Conservation (phyloP, 2,888 invertebrate species). For the Boloria euphrosyne region DNA sequence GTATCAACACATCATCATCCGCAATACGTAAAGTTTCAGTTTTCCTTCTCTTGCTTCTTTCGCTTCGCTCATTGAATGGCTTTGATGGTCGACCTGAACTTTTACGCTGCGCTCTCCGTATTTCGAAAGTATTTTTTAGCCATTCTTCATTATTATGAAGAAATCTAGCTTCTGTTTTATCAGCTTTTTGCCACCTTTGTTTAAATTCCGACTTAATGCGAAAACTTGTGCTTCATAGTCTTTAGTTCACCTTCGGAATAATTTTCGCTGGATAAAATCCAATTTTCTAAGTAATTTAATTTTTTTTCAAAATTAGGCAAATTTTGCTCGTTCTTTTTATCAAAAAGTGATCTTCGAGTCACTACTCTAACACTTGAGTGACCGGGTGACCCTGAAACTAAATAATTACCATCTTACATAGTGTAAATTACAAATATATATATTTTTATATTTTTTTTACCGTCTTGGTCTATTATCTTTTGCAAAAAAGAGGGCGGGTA, state of each 20-base stretch:
- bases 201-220: constrained; percentile 18
- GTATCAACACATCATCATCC: constrained; percentile 7
- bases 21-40: constrained; percentile 33
- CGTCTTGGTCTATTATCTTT: no score
- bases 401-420: neutral
- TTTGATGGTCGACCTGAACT: constrained; percentile 37
- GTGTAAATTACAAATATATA: no score
- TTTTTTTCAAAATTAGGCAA: constrained; percentile 1
- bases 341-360: neutral
- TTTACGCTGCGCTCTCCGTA: constrained; percentile 21
- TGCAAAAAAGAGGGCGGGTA: no score
- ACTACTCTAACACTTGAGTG: neutral
- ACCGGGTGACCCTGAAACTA: neutral
- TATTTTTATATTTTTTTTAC: no score
- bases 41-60: constrained; percentile 38
- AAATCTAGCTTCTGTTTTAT: constrained; percentile 9
- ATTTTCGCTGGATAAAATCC: neutral
- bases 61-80: constrained; percentile 37
- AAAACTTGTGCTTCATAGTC: constrained; percentile 5
- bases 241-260: neutral
- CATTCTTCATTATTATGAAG: constrained; percentile 21
- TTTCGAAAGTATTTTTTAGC: constrained; percentile 26
- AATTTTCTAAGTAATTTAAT: neutral
- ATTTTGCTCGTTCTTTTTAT: neutral
- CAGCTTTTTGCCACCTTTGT: constrained; percentile 19